Conservation (phyloP, 1,140 invertebrate species). For the Acromyrmex heyeri region DNA sequence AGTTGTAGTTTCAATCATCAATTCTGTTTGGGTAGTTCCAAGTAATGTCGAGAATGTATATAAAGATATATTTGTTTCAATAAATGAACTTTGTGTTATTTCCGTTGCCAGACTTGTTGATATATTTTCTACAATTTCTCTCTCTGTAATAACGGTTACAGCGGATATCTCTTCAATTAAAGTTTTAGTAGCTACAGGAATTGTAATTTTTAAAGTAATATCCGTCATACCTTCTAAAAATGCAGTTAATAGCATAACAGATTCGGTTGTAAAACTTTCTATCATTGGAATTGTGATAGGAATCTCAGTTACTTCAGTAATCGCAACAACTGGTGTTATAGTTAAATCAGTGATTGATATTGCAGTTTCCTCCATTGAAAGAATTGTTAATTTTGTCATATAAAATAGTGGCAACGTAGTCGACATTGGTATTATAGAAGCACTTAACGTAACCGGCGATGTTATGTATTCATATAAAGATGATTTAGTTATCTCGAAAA, state of each 20-base stretch:
- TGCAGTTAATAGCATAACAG: conserved; percentile 21
- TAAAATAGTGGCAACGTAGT: conserved; percentile 10
- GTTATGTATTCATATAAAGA: conserved; percentile 9
- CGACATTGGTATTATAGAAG: conserved; percentile 1
- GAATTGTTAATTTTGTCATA: conserved; percentile 16
- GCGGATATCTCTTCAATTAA: neutral
- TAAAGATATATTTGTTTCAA: conserved; percentile 8
- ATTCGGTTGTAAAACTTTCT: conserved; percentile 11
- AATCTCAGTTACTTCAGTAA: conserved; percentile 2
- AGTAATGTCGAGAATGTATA: neutral
- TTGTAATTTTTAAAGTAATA: conserved; percentile 35
- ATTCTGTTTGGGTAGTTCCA: neutral
- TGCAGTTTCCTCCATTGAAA: neutral
- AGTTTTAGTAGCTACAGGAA: neutral
- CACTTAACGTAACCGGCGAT: too few relatives aligned
- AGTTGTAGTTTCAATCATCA: conserved; percentile 8
- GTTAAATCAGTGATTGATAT: neutral
- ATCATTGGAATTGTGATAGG: neutral
- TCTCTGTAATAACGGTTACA: neutral
- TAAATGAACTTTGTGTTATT: neutral
- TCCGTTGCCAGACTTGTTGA: neutral
- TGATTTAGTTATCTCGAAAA: neutral
- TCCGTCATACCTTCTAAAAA: conserved; percentile 36
- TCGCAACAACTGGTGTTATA: neutral
- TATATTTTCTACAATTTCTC: neutral